Evolutionary conservation across 1,140 invertebrate genomes (phyloP), one percentile per base, ranked within the genome.

Genomic region (Meloidogyne chitwoodi): DNA sequence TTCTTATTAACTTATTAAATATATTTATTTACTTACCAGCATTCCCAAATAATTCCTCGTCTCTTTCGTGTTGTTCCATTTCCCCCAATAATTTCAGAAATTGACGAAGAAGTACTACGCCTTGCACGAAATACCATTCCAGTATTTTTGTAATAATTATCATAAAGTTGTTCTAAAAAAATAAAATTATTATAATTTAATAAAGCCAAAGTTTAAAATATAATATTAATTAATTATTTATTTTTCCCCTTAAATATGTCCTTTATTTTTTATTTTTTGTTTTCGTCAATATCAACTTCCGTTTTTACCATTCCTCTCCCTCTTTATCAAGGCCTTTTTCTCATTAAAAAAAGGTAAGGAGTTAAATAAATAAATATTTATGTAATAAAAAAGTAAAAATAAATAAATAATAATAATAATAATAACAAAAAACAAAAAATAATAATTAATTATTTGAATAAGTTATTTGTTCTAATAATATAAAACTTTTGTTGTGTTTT

Each of bases 21-120:
- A 44, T 19, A 48, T 48, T 19, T 19, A 48, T 48, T 56, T 5
- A 56, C n/a, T 56, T 56, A 56, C 48, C 48, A 73, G 71, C 71
- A 73, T 38, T 73, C 71, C 71, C 71, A 73, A 24, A 73, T 73
- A 38, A 73, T 73, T 61, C 71, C 71, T 61, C 71, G 56, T 63
- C 71, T 56, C 26, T 22, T 73, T 14, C 71, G 41, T 64, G 56
- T 27, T 22, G 56, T 19, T 34, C 26, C 48, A 14, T 6, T 19
- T 24, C 71, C 71, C 16, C 34, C 70, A 44, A 70, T 10, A 24
- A 70, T 14, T 26, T 70, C 44, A n/a, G 68, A 41, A 29, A 44
- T 44, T 10, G 68, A 29, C 4, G 27, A 24, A 63, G 71, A 38
- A 22, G 29, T 19, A 38, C 34, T n/a, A n/a, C 71, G 71, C 14